Evolutionary conservation across 2,888 invertebrate species (phyloP), one percentile per base, ranked within the genome.

Genomic region (Suillia variegata): DNA sequence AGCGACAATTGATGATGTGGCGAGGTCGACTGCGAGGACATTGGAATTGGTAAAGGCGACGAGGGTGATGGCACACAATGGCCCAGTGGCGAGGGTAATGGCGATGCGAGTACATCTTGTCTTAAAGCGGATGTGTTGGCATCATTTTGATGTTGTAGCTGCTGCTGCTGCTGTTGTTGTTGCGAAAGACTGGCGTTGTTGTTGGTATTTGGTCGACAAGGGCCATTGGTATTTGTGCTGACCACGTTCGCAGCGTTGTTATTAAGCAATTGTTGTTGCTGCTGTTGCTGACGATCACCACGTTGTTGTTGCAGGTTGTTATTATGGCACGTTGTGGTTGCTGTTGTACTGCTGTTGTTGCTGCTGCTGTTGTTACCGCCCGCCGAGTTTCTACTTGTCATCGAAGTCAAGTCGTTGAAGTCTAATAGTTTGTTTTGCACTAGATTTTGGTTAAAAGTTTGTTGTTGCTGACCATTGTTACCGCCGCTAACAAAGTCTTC

Each of bases 41-140:
- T 78, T 42, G 77, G 78, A 72, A 78, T 79, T 3, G 78, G 78
- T 62, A 77, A 62, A 31, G 78, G 79, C 13, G 78, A 78, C 24
- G 78, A 78, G 15, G 78, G 74, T 21, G 69, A 64, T 45, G 70
- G 62, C 54, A 62, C 47, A 52, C 26, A 26, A 10, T 26, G 26
- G 13, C 74, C 71, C 4, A 74, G 53, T 0, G 77, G 77, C 34
- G 77, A 77, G 6, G 77, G 68, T 20, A 75, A 63, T 1, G 77
- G 75, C 2, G 78, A 75, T 4, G 59, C 51, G 51, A 62, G 42
- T 42, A 59, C 56, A 45, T 64, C 61, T 31, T 62, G 58, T 50
- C 66, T 61, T 22, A 56, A 17, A 13, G 47, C 38, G 1, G 38
- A 4, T 10, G 38, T 13, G 6, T 10, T 3, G 3, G 38, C 38